phyloP scores from a whole-genome alignment of 2,888 invertebrate genomes.

The Eulithis testata region DNA sequence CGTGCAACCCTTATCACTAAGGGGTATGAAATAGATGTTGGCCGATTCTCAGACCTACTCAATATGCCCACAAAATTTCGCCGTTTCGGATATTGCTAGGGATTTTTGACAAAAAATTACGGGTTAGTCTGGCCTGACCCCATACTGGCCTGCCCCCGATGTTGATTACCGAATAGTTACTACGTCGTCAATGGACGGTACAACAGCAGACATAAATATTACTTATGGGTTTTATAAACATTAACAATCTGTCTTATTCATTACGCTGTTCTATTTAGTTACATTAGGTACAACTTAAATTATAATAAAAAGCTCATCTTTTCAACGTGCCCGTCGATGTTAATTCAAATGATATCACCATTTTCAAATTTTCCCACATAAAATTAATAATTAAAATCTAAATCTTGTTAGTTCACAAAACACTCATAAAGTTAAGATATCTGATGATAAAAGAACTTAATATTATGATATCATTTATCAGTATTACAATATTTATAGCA shows the following conservation, averaged over 20 bases:
- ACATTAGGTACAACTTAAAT: slow-evolving; percentile 1
- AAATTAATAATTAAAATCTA: slow-evolving; percentile 39
- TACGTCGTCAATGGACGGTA: too few species aligned
- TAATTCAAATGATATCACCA: slow-evolving; percentile 29
- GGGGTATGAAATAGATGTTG: too few species aligned
- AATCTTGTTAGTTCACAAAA: slow-evolving; percentile 40
- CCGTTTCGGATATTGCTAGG: too few species aligned
- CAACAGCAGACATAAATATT: too few species aligned
- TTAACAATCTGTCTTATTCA: neutral
- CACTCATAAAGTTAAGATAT: slow-evolving; percentile 38
- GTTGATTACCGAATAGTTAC: too few species aligned
- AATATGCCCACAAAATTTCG: too few species aligned
- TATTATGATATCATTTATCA: slow-evolving; percentile 33
- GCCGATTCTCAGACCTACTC: too few species aligned
- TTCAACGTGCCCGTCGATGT: slow-evolving; percentile 14
- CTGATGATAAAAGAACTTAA: slow-evolving; percentile 33
- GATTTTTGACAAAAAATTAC: too few species aligned
- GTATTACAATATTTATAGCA: slow-evolving; percentile 20
- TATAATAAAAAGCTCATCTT: slow-evolving; percentile 7
- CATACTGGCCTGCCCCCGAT: too few species aligned
- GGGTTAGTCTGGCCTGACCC: too few species aligned
- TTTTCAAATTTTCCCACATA: slow-evolving; percentile 42
- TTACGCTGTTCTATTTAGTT: neutral
- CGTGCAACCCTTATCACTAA: too few species aligned
- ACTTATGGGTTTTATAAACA: too few species aligned